Evolutionary conservation across 2,113 vertebrate genomes (phyloP), one percentile per base, ranked within the genome.

Genomic region (Lanius ludovicianus): DNA sequence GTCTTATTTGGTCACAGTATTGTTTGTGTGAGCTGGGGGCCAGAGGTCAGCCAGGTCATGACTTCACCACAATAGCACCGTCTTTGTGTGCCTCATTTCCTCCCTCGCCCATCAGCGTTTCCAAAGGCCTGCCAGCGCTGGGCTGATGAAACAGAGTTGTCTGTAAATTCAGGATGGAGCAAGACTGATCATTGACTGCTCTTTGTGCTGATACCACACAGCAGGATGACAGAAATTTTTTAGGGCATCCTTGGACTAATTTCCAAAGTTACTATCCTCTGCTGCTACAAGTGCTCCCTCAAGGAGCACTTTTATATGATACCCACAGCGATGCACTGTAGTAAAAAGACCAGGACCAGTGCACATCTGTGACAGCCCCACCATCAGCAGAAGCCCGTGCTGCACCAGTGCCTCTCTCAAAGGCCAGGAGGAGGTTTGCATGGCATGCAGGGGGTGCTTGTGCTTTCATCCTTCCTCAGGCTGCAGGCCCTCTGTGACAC

Each of bases 1-100:
- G 79, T 85, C 25, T 39, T 91, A 91, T 84, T 87, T 94, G 87
- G 88, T 89, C 70, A 44, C 77, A 78, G 74, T 3, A 89, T 92
- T 97, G 63, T 95, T 92, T 92, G 87, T 47, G 76, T 49, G 82
- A 95, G 86, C 60, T 39, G 2, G 5, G 63, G 82, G 90, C 53
- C 77, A 94, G 77, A 49, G 68, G 82, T 87, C 57, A 68, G 68
- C 49, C 84, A 75, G 92, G 89, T 73, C 80, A 31, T 62, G 68
- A 44, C 70, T 91, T 56, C 55, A 73, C 35, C 62, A 90, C 63
- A 89, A 81, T 53, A 71, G 52, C 21, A n/a, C 5, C 11, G 27
- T 33, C 78, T 22, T 33, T 1, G 0, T 50, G 77, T 79, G 74
- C 63, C 65, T 94, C 60, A 57, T 84, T 83, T 90, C 67, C 63